phyloP scores from a whole-genome alignment of 2,888 invertebrate genomes.

The Cheilosia scutellata region DNA sequence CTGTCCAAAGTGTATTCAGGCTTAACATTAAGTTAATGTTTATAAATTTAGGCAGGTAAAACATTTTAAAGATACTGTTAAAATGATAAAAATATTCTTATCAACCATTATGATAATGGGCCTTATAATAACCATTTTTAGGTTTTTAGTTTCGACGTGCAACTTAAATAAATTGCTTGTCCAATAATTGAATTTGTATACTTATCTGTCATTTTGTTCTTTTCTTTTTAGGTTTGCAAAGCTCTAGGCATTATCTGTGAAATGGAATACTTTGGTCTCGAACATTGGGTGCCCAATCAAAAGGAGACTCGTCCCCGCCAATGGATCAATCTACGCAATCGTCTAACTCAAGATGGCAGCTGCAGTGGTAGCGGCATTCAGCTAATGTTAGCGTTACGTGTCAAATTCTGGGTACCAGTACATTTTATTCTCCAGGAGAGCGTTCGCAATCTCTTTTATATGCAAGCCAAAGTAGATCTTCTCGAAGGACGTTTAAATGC shows the following conservation, averaged over 20 bases:
- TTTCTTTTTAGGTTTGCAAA: slow-evolving; percentile 90
- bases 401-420: slow-evolving; percentile 96
- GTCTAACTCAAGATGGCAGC: slow-evolving; percentile 81
- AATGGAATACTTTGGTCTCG: slow-evolving; percentile 95
- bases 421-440: slow-evolving; percentile 93
- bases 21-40: no score
- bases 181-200: background rate
- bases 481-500: slow-evolving; percentile 90
- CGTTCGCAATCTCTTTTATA: slow-evolving; percentile 93
- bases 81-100: no score
- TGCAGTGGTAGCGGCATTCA: slow-evolving; percentile 81
- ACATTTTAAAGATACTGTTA: no score
- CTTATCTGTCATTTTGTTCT: background rate
- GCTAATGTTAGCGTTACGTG: slow-evolving; percentile 84
- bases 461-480: slow-evolving; percentile 92
- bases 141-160: no score
- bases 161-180: no score
- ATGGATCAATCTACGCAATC: slow-evolving; percentile 94
- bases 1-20: no score
- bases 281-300: slow-evolving; percentile 84
- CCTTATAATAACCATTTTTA: no score
- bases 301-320: slow-evolving; percentile 89
- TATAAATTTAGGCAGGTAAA: no score
- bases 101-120: no score
- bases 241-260: slow-evolving; percentile 92